A percentile compares a stretch with the other conserved stretches of the same genome.
Evolutionary conservation across 2,797 vertebrate species (phyloP).

Genomic region (Acropternis orthonyx): DNA sequence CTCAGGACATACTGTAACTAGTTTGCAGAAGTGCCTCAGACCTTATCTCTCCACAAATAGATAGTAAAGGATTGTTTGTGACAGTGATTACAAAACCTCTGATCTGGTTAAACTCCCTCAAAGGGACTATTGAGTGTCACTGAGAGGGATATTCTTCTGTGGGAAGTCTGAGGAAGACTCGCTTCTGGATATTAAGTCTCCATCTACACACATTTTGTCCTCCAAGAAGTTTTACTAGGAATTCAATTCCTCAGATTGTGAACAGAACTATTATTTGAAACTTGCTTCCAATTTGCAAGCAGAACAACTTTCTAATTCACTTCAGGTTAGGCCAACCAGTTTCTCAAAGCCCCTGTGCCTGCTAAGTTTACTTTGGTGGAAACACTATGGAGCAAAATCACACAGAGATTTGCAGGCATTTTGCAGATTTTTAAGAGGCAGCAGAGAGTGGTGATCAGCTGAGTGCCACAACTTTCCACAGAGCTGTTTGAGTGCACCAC

Average conservation of each 20-base stretch:
- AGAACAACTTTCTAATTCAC: neutral
- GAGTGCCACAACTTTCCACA: neutral
- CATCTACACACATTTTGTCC: neutral
- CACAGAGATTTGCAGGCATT: neutral
- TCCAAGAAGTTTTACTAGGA: neutral
- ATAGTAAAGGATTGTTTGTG: neutral
- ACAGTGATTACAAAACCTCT: neutral
- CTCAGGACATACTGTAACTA: neutral
- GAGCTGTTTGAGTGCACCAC: neutral
- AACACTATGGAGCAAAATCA: neutral
- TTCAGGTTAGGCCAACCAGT: neutral
- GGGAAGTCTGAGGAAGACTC: neutral
- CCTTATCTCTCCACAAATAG: neutral
- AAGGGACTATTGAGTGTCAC: neutral
- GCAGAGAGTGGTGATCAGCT: neutral
- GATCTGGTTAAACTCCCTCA: neutral
- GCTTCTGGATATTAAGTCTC: neutral
- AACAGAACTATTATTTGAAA: neutral
- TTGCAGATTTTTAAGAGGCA: neutral
- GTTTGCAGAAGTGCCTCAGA: neutral
- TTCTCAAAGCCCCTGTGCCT: neutral
- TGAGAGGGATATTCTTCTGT: neutral
- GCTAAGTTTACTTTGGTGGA: neutral
- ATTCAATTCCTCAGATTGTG: neutral
- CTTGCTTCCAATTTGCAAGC: neutral